These are phyloP conservation scores for Osmoderma eremita DNA, from an alignment of 2,888 invertebrate species.

Conservation along the genomic window DNA sequence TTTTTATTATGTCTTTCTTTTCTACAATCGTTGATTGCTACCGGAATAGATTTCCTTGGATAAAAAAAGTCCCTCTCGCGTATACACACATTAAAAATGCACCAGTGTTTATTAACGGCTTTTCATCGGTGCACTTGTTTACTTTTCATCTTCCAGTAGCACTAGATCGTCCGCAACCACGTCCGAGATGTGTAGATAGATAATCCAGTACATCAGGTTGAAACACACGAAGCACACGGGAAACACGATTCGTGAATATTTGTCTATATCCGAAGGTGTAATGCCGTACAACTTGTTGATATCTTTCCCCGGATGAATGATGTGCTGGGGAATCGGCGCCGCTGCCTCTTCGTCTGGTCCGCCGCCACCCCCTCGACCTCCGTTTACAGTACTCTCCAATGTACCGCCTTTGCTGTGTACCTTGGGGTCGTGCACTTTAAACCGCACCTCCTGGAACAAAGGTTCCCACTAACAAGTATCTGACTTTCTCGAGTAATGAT, in stretches of 20 bases:
- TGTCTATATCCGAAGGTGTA: constrained; percentile 98
- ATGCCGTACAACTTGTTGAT: constrained; percentile 92
- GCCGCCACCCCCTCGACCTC: constrained; percentile 75
- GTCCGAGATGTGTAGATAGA: constrained; percentile 95
- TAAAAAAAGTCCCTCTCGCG: constrained; percentile 49
- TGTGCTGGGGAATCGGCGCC: constrained; percentile 77
- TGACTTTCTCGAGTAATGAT: constrained; percentile 55
- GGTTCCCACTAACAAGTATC: constrained; percentile 72
- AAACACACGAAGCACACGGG: constrained; percentile 98
- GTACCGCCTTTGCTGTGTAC: constrained; percentile 93
- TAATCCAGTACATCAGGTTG: constrained; percentile 98
- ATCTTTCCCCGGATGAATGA: constrained; percentile 90
- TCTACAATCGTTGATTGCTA: constrained; percentile 56
- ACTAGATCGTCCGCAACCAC: constrained; percentile 94
- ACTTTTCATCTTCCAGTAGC: constrained; percentile 77
- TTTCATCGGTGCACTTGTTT: constrained; percentile 55
- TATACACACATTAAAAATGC: constrained; percentile 53
- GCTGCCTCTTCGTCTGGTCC: constrained; percentile 71
- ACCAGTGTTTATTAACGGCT: constrained; percentile 54
- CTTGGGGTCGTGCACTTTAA: constrained; percentile 94
- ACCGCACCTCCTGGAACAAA: constrained; percentile 90
- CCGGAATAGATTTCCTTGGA: constrained; percentile 54
- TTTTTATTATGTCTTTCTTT: constrained; percentile 9
- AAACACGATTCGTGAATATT: constrained; percentile 97
- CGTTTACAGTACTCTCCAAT: constrained; percentile 90